phyloP scores from a whole-genome alignment of 1,140 invertebrate species.

The Leptopilina boulardi region DNA sequence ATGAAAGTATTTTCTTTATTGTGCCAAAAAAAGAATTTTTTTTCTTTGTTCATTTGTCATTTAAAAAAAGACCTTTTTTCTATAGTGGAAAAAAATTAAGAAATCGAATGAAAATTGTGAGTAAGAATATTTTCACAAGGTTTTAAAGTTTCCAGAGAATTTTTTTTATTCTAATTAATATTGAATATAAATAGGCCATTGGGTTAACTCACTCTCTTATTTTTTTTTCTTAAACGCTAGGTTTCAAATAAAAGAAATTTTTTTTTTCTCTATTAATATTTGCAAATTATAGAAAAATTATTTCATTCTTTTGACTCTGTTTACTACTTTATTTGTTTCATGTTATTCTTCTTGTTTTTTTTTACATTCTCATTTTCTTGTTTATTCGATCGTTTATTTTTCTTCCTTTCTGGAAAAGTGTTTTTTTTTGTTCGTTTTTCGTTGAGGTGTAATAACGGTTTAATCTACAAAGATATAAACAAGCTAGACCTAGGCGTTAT shows the following conservation, averaged over 20 bases:
- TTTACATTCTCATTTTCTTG: too few relatives aligned
- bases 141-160: conserved; percentile 1
- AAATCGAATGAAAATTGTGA: too few relatives aligned
- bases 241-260: not conserved
- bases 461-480: conserved; percentile 64
- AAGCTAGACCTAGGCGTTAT: conserved; percentile 70
- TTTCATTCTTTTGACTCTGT: not conserved
- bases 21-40: not conserved
- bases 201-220: conserved; percentile 1
- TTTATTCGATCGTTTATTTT: too few relatives aligned
- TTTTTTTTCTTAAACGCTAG: not conserved
- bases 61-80: too few relatives aligned
- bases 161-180: not conserved
- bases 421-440: not conserved
- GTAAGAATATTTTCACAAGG: not conserved
- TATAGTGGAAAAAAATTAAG: too few relatives aligned
- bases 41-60: not conserved
- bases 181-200: conserved; percentile 18
- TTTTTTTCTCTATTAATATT: not conserved
- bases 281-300: not conserved
- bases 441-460: conserved; percentile 39
- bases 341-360: not conserved
- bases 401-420: not conserved
- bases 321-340: not conserved
- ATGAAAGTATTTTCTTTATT: not conserved